Percentiles rank a stretch among this genome's conserved stretches.
Conservation (phyloP, 2,797 vertebrate species). For the Halcyon leucocephala region DNA sequence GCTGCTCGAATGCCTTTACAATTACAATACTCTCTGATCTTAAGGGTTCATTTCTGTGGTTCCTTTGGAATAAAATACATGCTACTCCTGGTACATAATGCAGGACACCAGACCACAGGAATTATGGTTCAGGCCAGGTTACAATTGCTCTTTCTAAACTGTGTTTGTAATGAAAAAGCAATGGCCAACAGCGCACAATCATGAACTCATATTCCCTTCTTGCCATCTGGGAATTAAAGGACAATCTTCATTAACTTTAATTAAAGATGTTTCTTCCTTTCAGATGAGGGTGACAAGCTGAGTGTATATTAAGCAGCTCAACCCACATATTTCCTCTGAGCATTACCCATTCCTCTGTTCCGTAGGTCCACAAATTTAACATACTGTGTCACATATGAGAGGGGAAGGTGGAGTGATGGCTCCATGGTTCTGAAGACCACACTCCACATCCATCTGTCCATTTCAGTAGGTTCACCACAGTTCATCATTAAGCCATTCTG, state of each 20-base stretch:
- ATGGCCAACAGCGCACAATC: neutral
- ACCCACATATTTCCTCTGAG: neutral
- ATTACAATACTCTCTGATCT: neutral
- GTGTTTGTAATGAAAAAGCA: neutral
- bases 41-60: neutral
- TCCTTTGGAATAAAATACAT: neutral
- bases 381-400: neutral
- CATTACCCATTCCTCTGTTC: neutral
- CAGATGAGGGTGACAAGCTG: neutral
- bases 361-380: neutral
- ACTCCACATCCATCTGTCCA: neutral
- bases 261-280: neutral
- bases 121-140: neutral
- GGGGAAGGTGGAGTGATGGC: neutral
- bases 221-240: neutral
- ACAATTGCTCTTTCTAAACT: neutral
- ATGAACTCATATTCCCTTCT: neutral
- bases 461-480: neutral
- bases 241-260: conserved; percentile 39
- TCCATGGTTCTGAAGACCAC: neutral
- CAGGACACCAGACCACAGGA: neutral
- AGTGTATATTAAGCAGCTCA: neutral
- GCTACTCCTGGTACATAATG: neutral
- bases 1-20: neutral
- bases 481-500: neutral